Evolutionary conservation across 2,113 vertebrate species (phyloP), one percentile per base, ranked within the genome.

Genomic region (Nannobrachium achirus): DNA sequence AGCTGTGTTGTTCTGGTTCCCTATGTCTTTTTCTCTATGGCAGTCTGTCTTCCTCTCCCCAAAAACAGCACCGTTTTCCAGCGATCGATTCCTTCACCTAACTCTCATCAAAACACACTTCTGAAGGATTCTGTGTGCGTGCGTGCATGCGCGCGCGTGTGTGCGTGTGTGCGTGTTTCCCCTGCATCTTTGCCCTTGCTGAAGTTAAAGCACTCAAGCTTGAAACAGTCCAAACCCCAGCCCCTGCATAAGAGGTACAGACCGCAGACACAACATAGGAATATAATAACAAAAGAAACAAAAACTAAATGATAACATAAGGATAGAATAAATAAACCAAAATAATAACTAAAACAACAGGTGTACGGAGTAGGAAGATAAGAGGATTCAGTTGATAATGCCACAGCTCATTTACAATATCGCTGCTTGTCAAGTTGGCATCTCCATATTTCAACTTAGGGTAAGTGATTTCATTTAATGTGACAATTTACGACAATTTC

Each of bases 201-300:
- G n/a, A 71, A 81, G 73, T 79, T 71, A 62, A 69, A 61, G 79
- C 71, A 80, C 68, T 88, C 76, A 46, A 66, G 76, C 50, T 67
- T 76, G 73, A 82, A 88, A 76, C 80, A 76, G 76, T 69, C 66
- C 62, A 82, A 82, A 85, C 78, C 69, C 74, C 67, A 71, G 67
- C 76, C 67, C 63, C n/a, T n/a, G 73, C 67, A 69, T 71, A 64
- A 66, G 53, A 77, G 55, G 49, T 64, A 76, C 3, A 73, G 84
- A 79, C 60, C 67, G 73, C 66, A 82, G 78, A 71, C 83, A 79
- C 79, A 78, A 85, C 83, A 78, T 76, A 82, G 83, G 73, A 66
- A 33, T 33, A 4, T 33, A 4, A 33, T 33, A 33, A 33, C 25
- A 4, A 25, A 25, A 4, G 20, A 25, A 25, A 25, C 4, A 25